Conservation (phyloP, 2,113 vertebrate species). For the Rynchops niger region DNA sequence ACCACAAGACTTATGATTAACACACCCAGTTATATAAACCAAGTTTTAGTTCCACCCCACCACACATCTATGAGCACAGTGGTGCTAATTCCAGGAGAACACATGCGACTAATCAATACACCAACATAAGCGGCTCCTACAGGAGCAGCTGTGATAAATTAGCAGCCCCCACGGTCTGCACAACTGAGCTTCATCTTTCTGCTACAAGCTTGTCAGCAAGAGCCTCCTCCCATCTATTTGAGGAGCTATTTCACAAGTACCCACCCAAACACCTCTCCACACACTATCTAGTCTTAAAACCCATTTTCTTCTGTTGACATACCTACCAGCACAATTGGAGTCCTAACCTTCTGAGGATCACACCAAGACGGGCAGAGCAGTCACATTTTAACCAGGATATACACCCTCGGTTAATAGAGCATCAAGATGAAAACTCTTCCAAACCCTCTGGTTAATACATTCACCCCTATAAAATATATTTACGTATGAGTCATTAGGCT, state of each 20-base stretch:
- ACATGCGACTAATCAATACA: accelerated
- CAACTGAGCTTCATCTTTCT: not conserved
- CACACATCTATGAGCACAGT: not conserved
- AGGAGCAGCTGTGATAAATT: accelerated
- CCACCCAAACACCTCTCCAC: not conserved
- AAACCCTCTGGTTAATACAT: not conserved
- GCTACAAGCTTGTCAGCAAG: not conserved
- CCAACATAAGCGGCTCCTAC: not conserved
- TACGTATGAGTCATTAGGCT: not conserved
- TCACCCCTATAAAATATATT: not conserved
- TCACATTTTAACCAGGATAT: not conserved
- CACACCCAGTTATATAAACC: accelerated
- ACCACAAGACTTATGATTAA: not conserved
- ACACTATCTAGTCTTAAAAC: not conserved
- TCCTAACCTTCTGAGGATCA: not conserved
- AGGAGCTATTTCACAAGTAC: not conserved
- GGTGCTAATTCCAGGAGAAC: not conserved
- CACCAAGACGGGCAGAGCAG: not conserved
- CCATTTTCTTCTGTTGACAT: not conserved
- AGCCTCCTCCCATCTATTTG: not conserved
- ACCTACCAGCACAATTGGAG: not conserved
- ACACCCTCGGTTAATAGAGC: not conserved
- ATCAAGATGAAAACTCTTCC: not conserved
- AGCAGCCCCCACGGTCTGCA: not conserved
- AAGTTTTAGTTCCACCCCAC: too few species aligned